A percentile compares a stretch with the other conserved stretches of the same genome.
Evolutionary conservation across 2,113 vertebrate genomes (phyloP).

Genomic region (Macroglossus sobrinus): DNA sequence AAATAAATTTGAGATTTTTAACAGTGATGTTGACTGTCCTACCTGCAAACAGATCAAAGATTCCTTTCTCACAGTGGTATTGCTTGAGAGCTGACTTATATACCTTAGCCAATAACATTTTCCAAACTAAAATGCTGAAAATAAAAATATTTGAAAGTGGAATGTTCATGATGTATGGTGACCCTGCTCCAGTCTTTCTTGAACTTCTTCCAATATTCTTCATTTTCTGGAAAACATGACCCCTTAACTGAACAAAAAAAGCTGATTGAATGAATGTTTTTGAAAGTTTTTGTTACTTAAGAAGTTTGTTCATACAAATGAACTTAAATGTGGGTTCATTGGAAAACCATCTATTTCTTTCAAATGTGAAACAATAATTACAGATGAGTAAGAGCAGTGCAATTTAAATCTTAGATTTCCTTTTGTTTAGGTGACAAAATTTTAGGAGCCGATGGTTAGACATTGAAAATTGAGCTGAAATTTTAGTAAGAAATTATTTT

Average conservation of each 20-base stretch:
- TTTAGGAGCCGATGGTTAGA: not conserved
- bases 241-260: not conserved
- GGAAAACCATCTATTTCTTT: not conserved
- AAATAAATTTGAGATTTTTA: not conserved
- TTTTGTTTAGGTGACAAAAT: not conserved
- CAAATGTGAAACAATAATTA: not conserved
- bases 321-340: not conserved
- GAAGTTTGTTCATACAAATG: not conserved
- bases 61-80: not conserved
- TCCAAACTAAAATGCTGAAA: not conserved
- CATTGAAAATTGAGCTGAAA: not conserved
- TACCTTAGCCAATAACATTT: not conserved
- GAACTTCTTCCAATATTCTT: slow-evolving; percentile 15
- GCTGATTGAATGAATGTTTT: not conserved
- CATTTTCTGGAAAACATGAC: slow-evolving; percentile 12
- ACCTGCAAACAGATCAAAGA: not conserved
- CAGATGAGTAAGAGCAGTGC: not conserved
- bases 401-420: not conserved
- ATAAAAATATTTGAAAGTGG: not conserved
- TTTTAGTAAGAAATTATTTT: not conserved
- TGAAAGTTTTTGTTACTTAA: not conserved
- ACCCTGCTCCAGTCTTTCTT: not conserved
- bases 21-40: not conserved
- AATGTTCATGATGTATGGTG: not conserved
- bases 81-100: not conserved